These are phyloP conservation scores for Vanessa atalanta DNA, from an alignment of 1,140 invertebrate species.

Conservation along the genomic window DNA sequence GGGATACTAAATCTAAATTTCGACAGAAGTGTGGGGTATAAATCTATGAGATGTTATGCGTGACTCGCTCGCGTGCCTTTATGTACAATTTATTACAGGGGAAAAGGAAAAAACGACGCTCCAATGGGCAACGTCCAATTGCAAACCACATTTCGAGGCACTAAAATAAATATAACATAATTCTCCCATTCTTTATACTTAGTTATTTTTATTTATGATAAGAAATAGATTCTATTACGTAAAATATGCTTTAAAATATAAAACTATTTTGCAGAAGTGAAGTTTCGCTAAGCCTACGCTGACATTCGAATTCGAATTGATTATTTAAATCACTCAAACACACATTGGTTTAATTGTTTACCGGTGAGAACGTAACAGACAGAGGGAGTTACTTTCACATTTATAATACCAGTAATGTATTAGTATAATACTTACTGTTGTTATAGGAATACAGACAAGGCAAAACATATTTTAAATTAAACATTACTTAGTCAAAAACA, in stretches of 20 bases:
- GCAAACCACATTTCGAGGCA: constrained; percentile 49
- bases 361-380: too few species aligned
- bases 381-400: too few species aligned
- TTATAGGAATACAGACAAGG: too few species aligned
- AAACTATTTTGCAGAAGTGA: too few species aligned
- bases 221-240: constrained; percentile 1
- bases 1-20: constrained; percentile 76
- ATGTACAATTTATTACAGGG: constrained; percentile 73
- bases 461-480: too few species aligned
- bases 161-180: constrained; percentile 42
- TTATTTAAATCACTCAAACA: too few species aligned
- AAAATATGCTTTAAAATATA: not conserved
- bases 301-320: too few species aligned
- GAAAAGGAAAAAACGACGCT: constrained; percentile 57
- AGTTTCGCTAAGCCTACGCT: too few species aligned
- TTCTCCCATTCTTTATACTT: constrained; percentile 36
- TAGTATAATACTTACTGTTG: too few species aligned
- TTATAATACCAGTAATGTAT: too few species aligned
- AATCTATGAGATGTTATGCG: constrained; percentile 76
- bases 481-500: not conserved
- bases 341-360: too few species aligned
- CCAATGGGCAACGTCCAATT: constrained; percentile 51
- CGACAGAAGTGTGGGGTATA: constrained; percentile 75
- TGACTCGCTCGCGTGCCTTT: constrained; percentile 68
- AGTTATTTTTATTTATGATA: constrained; percentile 10